These are phyloP conservation scores for Tympanoctomys barrerae DNA, from an alignment of 2,797 vertebrate species.

Conservation along the genomic window DNA sequence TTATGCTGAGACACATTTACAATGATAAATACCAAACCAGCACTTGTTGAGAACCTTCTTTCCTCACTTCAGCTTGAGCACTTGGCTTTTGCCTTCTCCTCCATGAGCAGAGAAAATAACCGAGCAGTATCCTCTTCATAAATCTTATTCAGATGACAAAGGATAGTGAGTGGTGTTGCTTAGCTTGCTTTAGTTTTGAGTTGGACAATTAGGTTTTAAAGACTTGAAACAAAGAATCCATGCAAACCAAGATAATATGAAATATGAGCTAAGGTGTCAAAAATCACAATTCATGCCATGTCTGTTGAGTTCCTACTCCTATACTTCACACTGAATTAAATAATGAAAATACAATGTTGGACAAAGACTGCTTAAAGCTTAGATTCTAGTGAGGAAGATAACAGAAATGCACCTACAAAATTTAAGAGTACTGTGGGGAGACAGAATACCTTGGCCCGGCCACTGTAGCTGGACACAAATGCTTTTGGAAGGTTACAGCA, in stretches of 20 bases:
- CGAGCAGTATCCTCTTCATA: background rate
- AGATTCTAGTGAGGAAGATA: background rate
- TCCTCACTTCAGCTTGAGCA: background rate
- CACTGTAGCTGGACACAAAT: background rate
- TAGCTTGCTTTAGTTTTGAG: background rate
- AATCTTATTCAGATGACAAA: background rate
- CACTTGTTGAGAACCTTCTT: background rate
- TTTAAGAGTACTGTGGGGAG: background rate
- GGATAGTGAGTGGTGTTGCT: background rate
- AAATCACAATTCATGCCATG: background rate
- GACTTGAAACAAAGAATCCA: constrained; percentile 27
- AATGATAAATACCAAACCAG: background rate
- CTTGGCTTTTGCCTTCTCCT: background rate
- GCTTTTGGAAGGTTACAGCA: background rate
- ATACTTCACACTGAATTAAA: background rate
- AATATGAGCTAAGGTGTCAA: background rate
- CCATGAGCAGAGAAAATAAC: background rate
- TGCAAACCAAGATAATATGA: background rate
- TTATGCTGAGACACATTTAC: background rate
- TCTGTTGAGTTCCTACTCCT: background rate
- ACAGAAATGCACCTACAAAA: background rate
- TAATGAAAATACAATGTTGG: background rate
- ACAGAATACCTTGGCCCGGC: background rate
- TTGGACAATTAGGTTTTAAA: constrained; percentile 22
- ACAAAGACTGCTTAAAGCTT: background rate